phyloP scores from a whole-genome alignment of 2,888 invertebrate species.

The Nycteola revayana region DNA sequence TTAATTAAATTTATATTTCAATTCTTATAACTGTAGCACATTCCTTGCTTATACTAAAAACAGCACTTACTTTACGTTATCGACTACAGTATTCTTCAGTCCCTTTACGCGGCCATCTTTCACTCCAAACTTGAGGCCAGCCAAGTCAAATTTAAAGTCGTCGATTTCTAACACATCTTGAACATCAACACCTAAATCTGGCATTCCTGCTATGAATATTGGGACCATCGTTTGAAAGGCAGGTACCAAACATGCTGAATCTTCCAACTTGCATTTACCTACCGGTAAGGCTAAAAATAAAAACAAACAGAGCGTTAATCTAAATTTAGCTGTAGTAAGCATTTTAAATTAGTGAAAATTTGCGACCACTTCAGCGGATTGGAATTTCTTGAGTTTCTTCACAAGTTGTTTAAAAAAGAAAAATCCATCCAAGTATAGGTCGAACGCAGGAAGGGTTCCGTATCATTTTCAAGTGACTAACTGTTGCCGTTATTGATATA shows the following conservation, averaged over 20 bases:
- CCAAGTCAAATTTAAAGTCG: conserved; percentile 32
- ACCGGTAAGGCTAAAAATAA: conserved; percentile 19
- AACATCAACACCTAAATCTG: conserved; percentile 32
- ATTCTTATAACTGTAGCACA: too few relatives aligned
- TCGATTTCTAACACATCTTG: conserved; percentile 39
- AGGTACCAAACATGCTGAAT: conserved; percentile 26
- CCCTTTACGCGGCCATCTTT: conserved; percentile 29
- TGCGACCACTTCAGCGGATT: too few relatives aligned
- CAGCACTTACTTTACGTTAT: conserved; percentile 22
- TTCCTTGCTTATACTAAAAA: too few relatives aligned
- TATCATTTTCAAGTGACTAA: too few relatives aligned
- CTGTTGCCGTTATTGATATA: too few relatives aligned
- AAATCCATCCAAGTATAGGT: neutral
- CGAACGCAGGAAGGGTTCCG: neutral
- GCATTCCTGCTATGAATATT: conserved; percentile 33
- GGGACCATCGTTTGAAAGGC: conserved; percentile 34
- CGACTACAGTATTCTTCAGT: conserved; percentile 20
- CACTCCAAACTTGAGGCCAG: conserved; percentile 38
- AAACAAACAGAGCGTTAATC: neutral
- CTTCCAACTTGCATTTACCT: conserved; percentile 27
- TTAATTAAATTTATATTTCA: too few relatives aligned
- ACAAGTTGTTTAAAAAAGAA: neutral
- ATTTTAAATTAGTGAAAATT: too few relatives aligned
- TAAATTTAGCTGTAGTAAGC: too few relatives aligned
- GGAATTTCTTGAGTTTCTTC: too few relatives aligned